These are phyloP conservation scores for Montipora capricornis DNA, from an alignment of 64 coral and sea anemone genomes.

Conservation along the genomic window DNA sequence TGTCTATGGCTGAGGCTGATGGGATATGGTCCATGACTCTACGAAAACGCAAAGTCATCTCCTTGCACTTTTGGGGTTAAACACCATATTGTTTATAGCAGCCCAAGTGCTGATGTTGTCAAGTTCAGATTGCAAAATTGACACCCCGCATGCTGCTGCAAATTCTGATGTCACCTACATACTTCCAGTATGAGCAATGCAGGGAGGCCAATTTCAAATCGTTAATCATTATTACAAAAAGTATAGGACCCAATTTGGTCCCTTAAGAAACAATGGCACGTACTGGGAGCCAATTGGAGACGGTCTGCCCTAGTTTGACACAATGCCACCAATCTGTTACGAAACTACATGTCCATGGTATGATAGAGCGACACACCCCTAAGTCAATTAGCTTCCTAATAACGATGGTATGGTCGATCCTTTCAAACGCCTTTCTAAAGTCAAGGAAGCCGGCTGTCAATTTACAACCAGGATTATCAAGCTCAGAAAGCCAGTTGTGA, in stretches of 20 bases:
- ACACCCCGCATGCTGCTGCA: not conserved
- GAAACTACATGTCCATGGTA: not conserved
- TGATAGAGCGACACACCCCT: no score
- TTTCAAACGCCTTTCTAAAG: constrained; percentile 43
- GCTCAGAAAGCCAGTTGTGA: constrained; percentile 39
- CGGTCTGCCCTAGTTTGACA: not conserved
- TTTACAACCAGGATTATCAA: no score
- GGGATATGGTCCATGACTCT: no score
- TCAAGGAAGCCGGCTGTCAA: not conserved
- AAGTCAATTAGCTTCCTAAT: not conserved
- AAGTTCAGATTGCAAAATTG: not conserved
- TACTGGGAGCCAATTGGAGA: not conserved
- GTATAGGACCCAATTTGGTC: constrained; percentile 56
- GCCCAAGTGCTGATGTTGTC: no score
- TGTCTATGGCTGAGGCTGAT: no score
- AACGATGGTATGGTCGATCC: constrained; percentile 3
- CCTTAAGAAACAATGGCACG: constrained; percentile 17
- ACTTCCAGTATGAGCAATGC: no score
- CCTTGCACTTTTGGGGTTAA: not conserved
- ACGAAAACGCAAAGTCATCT: not conserved
- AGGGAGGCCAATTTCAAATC: no score
- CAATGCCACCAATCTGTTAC: not conserved
- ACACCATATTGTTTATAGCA: not conserved
- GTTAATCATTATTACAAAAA: no score
- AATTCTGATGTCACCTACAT: constrained; percentile 29